Conservation (phyloP, 2,113 vertebrate genomes). For the Asarcornis scutulata region DNA sequence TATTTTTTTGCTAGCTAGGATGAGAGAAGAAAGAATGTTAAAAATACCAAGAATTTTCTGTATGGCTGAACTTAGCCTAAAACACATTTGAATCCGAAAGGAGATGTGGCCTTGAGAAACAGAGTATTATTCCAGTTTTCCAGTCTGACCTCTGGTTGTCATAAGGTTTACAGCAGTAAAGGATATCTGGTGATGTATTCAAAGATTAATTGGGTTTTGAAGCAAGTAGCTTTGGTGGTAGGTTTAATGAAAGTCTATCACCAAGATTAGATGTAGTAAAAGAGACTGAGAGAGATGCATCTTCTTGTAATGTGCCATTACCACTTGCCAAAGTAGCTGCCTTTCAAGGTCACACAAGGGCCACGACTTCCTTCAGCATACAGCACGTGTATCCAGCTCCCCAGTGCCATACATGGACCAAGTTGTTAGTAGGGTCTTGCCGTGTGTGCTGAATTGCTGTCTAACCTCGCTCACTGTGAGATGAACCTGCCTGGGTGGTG, state of each 20-base stretch:
- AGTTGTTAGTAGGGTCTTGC: not conserved
- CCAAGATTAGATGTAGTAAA: not conserved
- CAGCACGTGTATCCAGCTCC: not conserved
- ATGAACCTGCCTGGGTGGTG: not conserved
- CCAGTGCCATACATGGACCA: not conserved
- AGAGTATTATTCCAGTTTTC: not conserved
- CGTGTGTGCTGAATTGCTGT: not conserved
- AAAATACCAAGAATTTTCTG: not conserved
- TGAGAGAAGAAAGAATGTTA: not conserved
- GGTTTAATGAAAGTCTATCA: not conserved
- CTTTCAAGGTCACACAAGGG: not conserved
- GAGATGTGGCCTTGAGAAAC: not conserved
- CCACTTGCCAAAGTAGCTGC: not conserved
- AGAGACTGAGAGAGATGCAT: not conserved
- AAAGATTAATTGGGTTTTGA: not conserved
- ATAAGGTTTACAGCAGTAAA: not conserved
- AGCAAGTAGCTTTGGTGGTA: not conserved
- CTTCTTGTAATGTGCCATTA: not conserved
- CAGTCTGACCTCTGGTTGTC: not conserved
- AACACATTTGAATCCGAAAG: not conserved
- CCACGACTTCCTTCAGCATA: not conserved
- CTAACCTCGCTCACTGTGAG: not conserved
- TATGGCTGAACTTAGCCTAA: not conserved
- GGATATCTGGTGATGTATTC: not conserved
- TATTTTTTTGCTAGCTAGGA: not conserved